Evolutionary conservation across 2,888 invertebrate species (phyloP), one percentile per base, ranked within the genome.

Genomic region (Fragum sueziense): DNA sequence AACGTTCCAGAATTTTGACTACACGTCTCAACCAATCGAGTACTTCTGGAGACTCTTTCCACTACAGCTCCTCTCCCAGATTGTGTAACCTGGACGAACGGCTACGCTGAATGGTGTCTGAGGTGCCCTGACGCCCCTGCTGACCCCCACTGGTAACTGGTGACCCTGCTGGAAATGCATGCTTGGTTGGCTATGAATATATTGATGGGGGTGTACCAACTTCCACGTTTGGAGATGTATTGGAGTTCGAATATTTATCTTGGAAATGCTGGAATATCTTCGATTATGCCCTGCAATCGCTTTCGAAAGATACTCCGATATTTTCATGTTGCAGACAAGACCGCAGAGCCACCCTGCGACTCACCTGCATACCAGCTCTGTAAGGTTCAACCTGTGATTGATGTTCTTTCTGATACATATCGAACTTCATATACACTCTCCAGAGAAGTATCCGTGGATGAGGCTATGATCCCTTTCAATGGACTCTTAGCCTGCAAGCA

Each of bases 161-260:
- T 52, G 3, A 69, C 69, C 17, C 27, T 25, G 14, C 14, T 31
- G 7, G 71, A 71, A 34, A 76, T 76, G 65, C 14, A 27, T 6
- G 76, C 82, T 0, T 82, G 71, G 31, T 37, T 79, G n/a, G 74
- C 74, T 2, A 51, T 82, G 17, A 72, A 74, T 59, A 69, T 82
- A 20, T 41, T 74, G 31, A 83, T 83, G 80, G 83, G 83, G 2
- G 54, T 83, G 0, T 29, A 57, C 22, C 33, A 31, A 3, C 73
- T 77, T 22, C 82, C 83, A 0, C n/a, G 57, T 14, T 34, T 33
- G 0, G 65, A 61, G 7, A 77, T 80, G 74, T 76, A 73, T 34
- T 80, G 80, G 83, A 76, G 76, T 6, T 31, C 59, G 14, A 73
- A 80, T 37, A 4, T 3, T 34, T 51, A 14, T 4, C 11, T 54